Percentiles rank a stretch among this genome's conserved stretches.
These are phyloP conservation scores for Exaiptasia diaphana DNA, from an alignment of 64 coral and sea anemone genomes.

Conservation along the genomic window DNA sequence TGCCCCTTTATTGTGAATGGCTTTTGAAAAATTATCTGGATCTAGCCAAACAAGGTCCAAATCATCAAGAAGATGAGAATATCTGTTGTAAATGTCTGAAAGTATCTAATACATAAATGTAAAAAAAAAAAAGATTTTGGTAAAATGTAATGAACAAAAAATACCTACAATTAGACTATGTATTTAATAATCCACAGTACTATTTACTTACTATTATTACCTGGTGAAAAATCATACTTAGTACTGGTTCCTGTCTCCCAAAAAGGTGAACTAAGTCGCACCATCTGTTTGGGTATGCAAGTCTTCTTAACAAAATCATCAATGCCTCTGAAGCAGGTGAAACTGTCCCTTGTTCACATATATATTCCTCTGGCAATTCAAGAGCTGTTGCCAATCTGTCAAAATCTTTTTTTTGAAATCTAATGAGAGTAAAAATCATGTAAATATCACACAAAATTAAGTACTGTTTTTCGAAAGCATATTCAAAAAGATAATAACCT, in stretches of 20 bases:
- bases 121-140: too few species aligned
- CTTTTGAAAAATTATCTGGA: slow-evolving; percentile 13
- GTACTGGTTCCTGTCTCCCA: slow-evolving; percentile 36
- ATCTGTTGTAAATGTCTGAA: slow-evolving; percentile 25
- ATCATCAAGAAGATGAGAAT: background rate
- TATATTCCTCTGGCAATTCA: slow-evolving; percentile 34
- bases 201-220: too few species aligned
- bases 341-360: slow-evolving; percentile 36
- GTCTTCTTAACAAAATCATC: slow-evolving; percentile 37
- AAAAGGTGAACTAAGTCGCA: slow-evolving; percentile 46
- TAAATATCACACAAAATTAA: too few species aligned
- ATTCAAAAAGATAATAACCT: too few species aligned
- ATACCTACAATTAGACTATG: too few species aligned
- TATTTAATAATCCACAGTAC: too few species aligned
- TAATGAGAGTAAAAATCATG: too few species aligned
- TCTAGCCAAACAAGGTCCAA: slow-evolving; percentile 29
- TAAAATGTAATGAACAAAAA: too few species aligned
- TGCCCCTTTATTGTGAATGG: slow-evolving; percentile 1
- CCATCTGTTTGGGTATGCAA: slow-evolving; percentile 42
- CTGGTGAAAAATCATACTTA: slow-evolving; percentile 70
- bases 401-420: slow-evolving; percentile 39
- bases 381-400: slow-evolving; percentile 12
- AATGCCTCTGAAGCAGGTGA: slow-evolving; percentile 25
- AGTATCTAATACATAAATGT: slow-evolving; percentile 17
- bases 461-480: too few species aligned